These are phyloP conservation scores for Tenrec ecaudatus DNA, from an alignment of 2,113 vertebrate genomes.

Conservation along the genomic window DNA sequence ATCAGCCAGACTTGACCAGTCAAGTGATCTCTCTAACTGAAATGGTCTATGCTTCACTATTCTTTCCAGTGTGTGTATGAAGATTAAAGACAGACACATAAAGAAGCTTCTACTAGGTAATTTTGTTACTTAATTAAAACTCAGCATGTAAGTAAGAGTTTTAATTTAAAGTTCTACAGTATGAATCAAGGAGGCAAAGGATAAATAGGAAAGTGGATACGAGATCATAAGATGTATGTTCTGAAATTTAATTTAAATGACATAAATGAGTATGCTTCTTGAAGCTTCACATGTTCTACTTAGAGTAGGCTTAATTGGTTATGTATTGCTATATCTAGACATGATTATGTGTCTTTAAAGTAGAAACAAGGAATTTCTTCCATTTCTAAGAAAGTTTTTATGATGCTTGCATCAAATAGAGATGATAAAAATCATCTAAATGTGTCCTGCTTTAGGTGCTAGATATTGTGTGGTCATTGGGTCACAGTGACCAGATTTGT, in stretches of 20 bases:
- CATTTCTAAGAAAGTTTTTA: slow-evolving; percentile 32
- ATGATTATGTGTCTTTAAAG: slow-evolving; percentile 62
- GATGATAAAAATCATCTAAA: slow-evolving; percentile 14
- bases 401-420: slow-evolving; percentile 34
- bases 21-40: background rate
- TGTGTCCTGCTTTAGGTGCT: background rate
- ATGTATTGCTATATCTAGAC: slow-evolving; percentile 52
- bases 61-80: background rate
- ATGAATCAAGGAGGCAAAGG: slow-evolving; percentile 10
- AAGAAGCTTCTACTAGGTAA: background rate
- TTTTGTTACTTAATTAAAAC: slow-evolving; percentile 48
- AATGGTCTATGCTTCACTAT: background rate
- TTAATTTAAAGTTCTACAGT: slow-evolving; percentile 66
- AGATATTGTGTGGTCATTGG: background rate
- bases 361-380: slow-evolving; percentile 41
- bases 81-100: background rate
- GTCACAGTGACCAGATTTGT: background rate
- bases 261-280: slow-evolving; percentile 33
- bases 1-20: background rate
- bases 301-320: slow-evolving; percentile 66
- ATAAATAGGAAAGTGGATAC: background rate
- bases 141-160: slow-evolving; percentile 47
- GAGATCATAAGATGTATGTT: background rate
- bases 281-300: slow-evolving; percentile 45
- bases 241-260: slow-evolving; percentile 20